A percentile compares a stretch with the other conserved stretches of the same genome.
phyloP scores from a whole-genome alignment of 2,797 vertebrate species.

The Chloroceryle inda region DNA sequence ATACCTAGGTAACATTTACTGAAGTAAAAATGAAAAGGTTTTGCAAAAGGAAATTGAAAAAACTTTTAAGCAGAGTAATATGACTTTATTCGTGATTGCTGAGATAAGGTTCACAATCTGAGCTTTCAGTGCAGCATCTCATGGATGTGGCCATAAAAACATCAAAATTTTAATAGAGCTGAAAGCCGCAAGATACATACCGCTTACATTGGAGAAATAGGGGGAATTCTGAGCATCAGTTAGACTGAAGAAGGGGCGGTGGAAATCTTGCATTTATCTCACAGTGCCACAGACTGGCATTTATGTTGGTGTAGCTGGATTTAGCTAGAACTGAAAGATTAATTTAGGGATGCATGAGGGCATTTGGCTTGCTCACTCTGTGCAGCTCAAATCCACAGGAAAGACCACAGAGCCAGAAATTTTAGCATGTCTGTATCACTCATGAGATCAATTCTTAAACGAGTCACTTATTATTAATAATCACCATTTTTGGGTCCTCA shows the following conservation, averaged over 20 bases:
- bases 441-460: neutral
- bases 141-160: neutral
- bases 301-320: neutral
- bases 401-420: neutral
- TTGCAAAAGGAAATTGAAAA: neutral
- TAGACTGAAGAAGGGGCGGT: neutral
- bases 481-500: neutral
- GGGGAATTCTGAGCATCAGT: neutral
- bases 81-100: neutral
- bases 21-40: neutral
- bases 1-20: neutral
- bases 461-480: neutral
- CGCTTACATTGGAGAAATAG: neutral
- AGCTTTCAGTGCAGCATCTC: neutral
- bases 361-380: neutral
- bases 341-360: neutral
- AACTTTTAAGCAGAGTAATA: neutral
- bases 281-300: neutral
- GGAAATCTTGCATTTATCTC: neutral
- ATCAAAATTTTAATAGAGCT: neutral
- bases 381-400: neutral
- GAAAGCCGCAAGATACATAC: neutral
- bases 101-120: neutral
- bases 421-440: neutral
- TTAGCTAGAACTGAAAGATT: neutral